Conservation (phyloP, 53 echinoderm and acorn worm species). For the Apostichopus leukothele region DNA sequence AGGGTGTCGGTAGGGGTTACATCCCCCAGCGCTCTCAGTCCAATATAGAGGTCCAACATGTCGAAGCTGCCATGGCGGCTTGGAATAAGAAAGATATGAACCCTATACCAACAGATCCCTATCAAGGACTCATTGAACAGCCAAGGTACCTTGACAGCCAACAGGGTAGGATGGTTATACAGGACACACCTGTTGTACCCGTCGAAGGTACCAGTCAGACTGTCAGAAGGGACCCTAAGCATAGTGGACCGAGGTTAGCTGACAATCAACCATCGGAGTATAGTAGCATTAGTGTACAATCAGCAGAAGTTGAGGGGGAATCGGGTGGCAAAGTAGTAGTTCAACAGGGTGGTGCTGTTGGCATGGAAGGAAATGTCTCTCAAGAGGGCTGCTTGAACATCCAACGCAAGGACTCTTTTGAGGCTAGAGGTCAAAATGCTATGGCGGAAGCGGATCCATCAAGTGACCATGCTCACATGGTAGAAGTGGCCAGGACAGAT, state of each 20-base stretch:
- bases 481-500: neutral
- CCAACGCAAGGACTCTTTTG: neutral
- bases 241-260: conserved; percentile 49
- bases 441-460: neutral
- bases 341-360: conserved; percentile 1
- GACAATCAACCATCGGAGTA: neutral
- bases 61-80: conserved; percentile 11
- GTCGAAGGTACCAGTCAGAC: conserved; percentile 36
- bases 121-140: neutral
- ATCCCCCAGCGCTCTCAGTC: conserved; percentile 38
- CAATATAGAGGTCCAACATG: conserved; percentile 35
- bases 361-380: neutral
- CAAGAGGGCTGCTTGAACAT: conserved; percentile 5
- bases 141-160: conserved; percentile 1
- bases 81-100: conserved; percentile 17
- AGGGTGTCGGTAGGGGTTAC: neutral
- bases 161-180: neutral
- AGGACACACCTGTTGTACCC: neutral
- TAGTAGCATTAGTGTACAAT: neutral
- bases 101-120: neutral
- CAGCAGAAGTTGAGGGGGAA: neutral
- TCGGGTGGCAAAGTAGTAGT: conserved; percentile 14
- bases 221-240: conserved; percentile 37
- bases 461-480: neutral
- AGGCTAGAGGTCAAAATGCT: neutral